These are phyloP conservation scores for Elymnias hypermnestra DNA, from an alignment of 1,140 invertebrate genomes.

Conservation along the genomic window DNA sequence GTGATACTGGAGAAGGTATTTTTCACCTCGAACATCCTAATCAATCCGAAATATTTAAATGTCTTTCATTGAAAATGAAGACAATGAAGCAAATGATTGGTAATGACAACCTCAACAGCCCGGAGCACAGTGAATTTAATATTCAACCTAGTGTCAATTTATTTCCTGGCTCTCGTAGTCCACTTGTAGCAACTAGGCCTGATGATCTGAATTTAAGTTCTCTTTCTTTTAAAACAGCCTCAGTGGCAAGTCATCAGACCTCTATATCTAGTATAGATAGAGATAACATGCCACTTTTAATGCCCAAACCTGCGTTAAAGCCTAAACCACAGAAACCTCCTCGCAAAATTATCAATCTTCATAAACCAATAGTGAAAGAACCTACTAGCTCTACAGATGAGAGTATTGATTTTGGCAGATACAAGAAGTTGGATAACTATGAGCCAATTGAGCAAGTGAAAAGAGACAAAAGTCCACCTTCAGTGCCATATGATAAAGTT, in stretches of 20 bases:
- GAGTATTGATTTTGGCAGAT: constrained; percentile 65
- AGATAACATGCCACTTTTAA: constrained; percentile 60
- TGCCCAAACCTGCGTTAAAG: constrained; percentile 73
- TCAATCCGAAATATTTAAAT: constrained; percentile 87
- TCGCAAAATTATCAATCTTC: constrained; percentile 76
- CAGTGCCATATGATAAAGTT: constrained; percentile 81
- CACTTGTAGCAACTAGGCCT: constrained; percentile 78
- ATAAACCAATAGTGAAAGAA: constrained; percentile 64
- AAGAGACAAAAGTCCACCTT: constrained; percentile 44
- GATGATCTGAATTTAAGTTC: constrained; percentile 70
- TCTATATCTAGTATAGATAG: constrained; percentile 55
- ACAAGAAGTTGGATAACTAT: constrained; percentile 70
- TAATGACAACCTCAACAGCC: constrained; percentile 79
- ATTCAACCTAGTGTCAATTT: constrained; percentile 83
- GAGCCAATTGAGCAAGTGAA: constrained; percentile 65
- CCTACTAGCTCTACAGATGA: constrained; percentile 49
- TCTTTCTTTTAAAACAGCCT: constrained; percentile 67
- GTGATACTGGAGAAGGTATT: constrained; percentile 89
- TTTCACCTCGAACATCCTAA: constrained; percentile 88
- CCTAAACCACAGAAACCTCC: constrained; percentile 82
- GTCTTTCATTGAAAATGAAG: constrained; percentile 87
- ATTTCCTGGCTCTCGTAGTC: constrained; percentile 86
- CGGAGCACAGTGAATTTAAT: constrained; percentile 84
- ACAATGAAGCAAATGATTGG: constrained; percentile 88
- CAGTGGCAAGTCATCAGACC: constrained; percentile 59